Evolutionary conservation across 1,140 invertebrate species (phyloP), one percentile per base, ranked within the genome.

Genomic region (Drosophila nebulosa): DNA sequence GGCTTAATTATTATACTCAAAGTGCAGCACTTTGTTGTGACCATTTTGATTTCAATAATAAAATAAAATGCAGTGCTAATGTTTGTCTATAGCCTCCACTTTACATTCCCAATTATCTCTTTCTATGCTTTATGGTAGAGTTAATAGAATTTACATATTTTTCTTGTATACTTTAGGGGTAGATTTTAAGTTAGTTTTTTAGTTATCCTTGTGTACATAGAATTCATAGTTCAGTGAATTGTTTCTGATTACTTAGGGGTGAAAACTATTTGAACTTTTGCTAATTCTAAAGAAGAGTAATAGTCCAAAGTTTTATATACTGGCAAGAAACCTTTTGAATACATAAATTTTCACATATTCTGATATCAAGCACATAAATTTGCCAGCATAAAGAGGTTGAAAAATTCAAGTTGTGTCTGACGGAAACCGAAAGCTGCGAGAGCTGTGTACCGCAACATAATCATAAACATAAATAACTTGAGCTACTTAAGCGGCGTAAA

Each of bases 391-490:
- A 16, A 56, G 39, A 46, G 39, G 16, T 46, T 46, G 39, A 46
- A 55, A 53, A 51, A 68, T 62, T 56, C 16, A 32, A 62, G 36
- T 39, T 46, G 18, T 68, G 42, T n/a, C 26, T 64, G 36, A 32
- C 7, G 21, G 14, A 64, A 57, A 10, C 24, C 22, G 51, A 64
- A 64, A 62, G 46, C 16, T 30, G n/a, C 46, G 1, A 24, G 9
- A 3, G 10, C 14, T 86, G 81, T 69, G 64, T 81, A 74, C 70
- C 83, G 74, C 81, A 86, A 85, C 78, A 74, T 74, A 78, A 85
- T 85, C 81, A 85, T 85, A 85, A 85, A 67, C 81, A 85, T 85
- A 85, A 85, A 85, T 85, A 85, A 78, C 81, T 76, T 56, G 52
- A 65, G 69, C 76, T 68, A 67, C 80, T 85, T 79, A 85, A 75